Evolutionary conservation across 2,113 vertebrate species (phyloP).

Genomic region (Megaleporinus macrocephalus): DNA sequence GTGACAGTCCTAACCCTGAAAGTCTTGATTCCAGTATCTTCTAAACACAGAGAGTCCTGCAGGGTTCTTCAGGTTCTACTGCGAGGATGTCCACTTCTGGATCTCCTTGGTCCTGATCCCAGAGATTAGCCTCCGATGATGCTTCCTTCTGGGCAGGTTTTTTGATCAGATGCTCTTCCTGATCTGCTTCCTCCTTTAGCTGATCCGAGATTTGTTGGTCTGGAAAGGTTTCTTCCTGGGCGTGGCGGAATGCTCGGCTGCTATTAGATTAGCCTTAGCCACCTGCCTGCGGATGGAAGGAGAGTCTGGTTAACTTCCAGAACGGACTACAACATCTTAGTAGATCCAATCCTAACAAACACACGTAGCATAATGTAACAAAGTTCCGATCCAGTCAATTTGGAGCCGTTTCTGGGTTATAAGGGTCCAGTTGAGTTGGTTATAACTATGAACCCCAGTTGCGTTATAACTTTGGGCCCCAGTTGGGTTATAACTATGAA

Average conservation of each 20-base stretch:
- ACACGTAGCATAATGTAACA: no score
- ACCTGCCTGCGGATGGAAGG: constrained; percentile 60
- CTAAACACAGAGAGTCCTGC: not conserved
- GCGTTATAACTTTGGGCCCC: no score
- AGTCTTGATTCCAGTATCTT: not conserved
- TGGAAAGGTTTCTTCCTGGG: constrained; percentile 30
- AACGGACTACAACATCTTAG: no score
- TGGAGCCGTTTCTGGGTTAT: no score
- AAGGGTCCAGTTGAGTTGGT: no score
- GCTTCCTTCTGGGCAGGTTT: constrained; percentile 5
- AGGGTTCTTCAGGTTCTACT: not conserved
- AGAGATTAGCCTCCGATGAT: not conserved
- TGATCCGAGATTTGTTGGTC: constrained; percentile 33
- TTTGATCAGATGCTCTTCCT: constrained; percentile 32
- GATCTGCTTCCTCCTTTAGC: constrained; percentile 36
- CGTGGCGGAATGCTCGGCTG: not conserved
- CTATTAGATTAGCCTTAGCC: constrained; percentile 57
- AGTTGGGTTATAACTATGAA: no score
- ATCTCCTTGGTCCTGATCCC: not conserved
- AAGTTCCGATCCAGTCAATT: no score
- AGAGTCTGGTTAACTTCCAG: constrained; percentile 6
- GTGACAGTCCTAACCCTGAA: not conserved
- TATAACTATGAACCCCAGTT: no score
- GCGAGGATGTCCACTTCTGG: not conserved
- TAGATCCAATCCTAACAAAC: no score